Percentiles rank a stretch among this genome's conserved stretches.
Conservation (phyloP, 2,113 vertebrate species). For the Oncorhynchus masou region DNA sequence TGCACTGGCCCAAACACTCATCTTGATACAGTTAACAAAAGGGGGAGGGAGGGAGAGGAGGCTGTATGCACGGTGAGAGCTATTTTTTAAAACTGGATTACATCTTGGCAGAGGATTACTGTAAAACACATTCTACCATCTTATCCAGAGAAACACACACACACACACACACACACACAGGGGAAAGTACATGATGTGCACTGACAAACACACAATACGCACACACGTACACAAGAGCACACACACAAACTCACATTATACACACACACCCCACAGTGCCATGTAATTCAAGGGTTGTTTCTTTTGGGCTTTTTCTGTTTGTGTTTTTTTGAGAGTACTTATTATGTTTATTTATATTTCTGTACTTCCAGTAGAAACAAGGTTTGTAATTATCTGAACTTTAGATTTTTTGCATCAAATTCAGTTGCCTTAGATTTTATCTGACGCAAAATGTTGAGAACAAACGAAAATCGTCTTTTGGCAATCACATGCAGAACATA, state of each 20-base stretch:
- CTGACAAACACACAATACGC: constrained; percentile 22
- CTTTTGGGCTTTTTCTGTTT: constrained; percentile 40
- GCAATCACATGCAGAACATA: no score
- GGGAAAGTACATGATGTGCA: not conserved
- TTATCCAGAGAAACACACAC: constrained; percentile 60
- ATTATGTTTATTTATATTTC: constrained; percentile 79
- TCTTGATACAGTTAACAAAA: constrained; percentile 64
- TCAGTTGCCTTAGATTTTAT: constrained; percentile 39
- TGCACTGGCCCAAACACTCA: constrained; percentile 48
- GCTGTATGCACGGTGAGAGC: constrained; percentile 12
- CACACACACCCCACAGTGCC: constrained; percentile 19
- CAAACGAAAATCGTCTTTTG: not conserved
- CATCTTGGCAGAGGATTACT: constrained; percentile 39
- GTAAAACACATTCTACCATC: constrained; percentile 54
- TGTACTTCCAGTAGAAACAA: constrained; percentile 53
- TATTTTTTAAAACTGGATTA: constrained; percentile 24
- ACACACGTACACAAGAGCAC: constrained; percentile 15
- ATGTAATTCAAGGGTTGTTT: constrained; percentile 62
- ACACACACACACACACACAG: constrained; percentile 34
- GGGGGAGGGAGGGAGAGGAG: constrained; percentile 30
- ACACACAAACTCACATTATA: constrained; percentile 18
- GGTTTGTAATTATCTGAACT: constrained; percentile 72
- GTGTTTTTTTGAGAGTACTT: constrained; percentile 70
- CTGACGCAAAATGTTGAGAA: constrained; percentile 10
- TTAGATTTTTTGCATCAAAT: constrained; percentile 55